phyloP scores from a whole-genome alignment of 2,888 invertebrate species.

The Operophtera brumata region DNA sequence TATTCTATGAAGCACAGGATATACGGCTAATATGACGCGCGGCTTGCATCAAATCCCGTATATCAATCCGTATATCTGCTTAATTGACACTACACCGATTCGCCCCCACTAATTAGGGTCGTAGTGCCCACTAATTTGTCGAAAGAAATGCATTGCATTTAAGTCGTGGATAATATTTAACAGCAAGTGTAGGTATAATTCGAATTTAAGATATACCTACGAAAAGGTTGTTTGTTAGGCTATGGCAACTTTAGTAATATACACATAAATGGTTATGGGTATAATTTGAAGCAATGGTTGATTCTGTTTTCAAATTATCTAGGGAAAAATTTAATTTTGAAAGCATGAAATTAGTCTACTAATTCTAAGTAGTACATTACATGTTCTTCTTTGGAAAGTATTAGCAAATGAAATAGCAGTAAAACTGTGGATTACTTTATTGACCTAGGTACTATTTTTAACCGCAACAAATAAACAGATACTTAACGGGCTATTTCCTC shows the following conservation, averaged over 20 bases:
- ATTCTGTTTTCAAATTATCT: too few relatives aligned
- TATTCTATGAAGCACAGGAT: constrained; percentile 50
- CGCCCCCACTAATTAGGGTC: constrained; percentile 46
- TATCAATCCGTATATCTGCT: constrained; percentile 59
- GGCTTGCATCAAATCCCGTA: constrained; percentile 58
- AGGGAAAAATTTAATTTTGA: too few relatives aligned
- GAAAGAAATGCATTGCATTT: constrained; percentile 41
- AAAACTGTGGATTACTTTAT: too few relatives aligned
- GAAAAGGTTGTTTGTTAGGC: too few relatives aligned
- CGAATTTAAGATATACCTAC: neutral
- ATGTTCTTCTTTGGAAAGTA: too few relatives aligned
- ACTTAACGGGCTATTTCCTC: constrained; percentile 33
- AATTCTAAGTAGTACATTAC: too few relatives aligned
- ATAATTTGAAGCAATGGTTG: too few relatives aligned
- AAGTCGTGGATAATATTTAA: constrained; percentile 32
- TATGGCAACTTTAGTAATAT: too few relatives aligned
- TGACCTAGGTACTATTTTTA: neutral
- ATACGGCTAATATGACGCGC: constrained; percentile 60
- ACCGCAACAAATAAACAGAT: constrained; percentile 27
- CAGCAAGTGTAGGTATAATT: constrained; percentile 9
- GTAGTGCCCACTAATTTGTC: constrained; percentile 45
- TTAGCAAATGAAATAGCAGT: too few relatives aligned
- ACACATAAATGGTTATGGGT: too few relatives aligned
- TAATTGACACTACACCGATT: constrained; percentile 60
- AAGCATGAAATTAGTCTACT: too few relatives aligned